A percentile compares a stretch with the other conserved stretches of the same genome.
Conservation (phyloP, 2,797 vertebrate genomes). For the Rallus crepitans region DNA sequence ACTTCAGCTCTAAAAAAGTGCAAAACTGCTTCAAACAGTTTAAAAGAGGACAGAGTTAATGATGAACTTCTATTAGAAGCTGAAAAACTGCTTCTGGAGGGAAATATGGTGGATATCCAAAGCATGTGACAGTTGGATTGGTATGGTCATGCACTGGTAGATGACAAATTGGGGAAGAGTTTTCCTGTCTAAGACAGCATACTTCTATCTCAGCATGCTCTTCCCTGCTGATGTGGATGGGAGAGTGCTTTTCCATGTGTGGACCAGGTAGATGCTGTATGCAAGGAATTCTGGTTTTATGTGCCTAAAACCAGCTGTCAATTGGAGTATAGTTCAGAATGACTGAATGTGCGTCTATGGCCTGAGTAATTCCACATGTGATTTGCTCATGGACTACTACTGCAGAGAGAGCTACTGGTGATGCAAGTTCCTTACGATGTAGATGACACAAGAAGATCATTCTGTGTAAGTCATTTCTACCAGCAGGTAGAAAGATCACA, state of each 20-base stretch:
- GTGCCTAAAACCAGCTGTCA: not conserved
- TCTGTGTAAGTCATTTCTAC: not conserved
- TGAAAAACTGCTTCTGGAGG: not conserved
- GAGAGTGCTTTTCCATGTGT: not conserved
- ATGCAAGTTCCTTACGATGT: too few relatives aligned
- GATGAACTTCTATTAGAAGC: not conserved
- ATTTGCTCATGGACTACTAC: too few relatives aligned
- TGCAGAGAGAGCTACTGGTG: too few relatives aligned
- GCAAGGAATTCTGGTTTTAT: not conserved
- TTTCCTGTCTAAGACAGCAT: not conserved
- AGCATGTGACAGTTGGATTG: not conserved
- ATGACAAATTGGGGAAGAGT: not conserved
- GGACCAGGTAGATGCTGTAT: not conserved
- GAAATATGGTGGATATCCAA: not conserved
- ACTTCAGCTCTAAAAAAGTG: not conserved
- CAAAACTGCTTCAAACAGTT: not conserved
- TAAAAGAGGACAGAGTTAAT: not conserved
- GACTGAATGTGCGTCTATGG: not conserved
- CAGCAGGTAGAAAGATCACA: not conserved
- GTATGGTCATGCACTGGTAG: not conserved
- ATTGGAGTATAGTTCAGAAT: accelerated
- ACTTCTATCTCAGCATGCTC: not conserved
- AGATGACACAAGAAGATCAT: not conserved
- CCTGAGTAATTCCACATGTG: not conserved
- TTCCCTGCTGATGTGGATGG: not conserved